Evolutionary conservation across 2,113 vertebrate genomes (phyloP), one percentile per base, ranked within the genome.

Genomic region (Lamprotornis superbus): DNA sequence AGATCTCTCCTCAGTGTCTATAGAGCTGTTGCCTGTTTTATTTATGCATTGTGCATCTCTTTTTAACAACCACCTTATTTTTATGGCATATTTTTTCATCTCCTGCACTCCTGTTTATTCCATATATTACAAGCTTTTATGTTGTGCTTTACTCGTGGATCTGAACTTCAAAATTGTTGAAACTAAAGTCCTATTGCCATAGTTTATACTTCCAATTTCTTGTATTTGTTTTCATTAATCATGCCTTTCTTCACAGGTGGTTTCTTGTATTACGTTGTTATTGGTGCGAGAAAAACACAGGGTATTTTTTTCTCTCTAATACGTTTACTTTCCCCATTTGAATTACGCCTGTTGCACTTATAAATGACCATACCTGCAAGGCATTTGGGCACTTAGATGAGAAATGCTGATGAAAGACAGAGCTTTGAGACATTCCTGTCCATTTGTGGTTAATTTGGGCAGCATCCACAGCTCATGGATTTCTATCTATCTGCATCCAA

Each of bases 171-270:
- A 93, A 93, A 86, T 2, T 82, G 47, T 59, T 88, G 71, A 89
- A 78, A 83, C 70, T 42, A 68, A 87, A 83, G 75, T 30, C 39
- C 56, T 88, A 93, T 88, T 93, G 21, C 73, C 37, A 52, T 42
- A 63, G 63, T 77, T 96, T 93, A 39, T 87, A 70, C 83, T 92
- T 92, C 57, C 75, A 93, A 14, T 95, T 87, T 86, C 50, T 95
- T 95, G 52, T 59, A 86, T 96, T 95, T 92, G 64, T 89, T 95
- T 93, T 86, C 68, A 96, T 95, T 96, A 96, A 96, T 96, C 93
- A 94, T 35, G 40, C 52, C 57, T 94, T 95, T 92, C 94, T 92
- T 97, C 92, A 79, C 86, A 97, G 95, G 95, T 96, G 86, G 81
- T 89, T 93, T 88, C 90, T 86, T 91, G 87, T 94, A 90, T 93